Base-by-base conservation (phyloP, 2,797 vertebrate species). In the Malurus splendens region DNA sequence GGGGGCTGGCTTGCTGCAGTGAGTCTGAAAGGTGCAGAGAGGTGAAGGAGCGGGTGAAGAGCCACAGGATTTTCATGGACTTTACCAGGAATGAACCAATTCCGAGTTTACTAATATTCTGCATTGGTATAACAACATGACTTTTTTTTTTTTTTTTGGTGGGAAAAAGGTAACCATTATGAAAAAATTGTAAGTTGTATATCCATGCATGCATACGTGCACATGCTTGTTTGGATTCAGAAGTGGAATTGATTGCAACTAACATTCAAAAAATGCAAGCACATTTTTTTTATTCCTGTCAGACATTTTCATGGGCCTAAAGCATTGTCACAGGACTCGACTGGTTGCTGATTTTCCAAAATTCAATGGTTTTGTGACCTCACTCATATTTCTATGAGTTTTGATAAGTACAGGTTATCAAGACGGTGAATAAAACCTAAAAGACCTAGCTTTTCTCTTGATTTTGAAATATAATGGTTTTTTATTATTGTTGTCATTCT, bases 161-260 rank as follows among this genome's bases (percentile, higher is more conserved):
- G 22, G 4, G 13, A 18, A 18, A 17, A 68, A 70, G n/a, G 28
- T 67, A 56, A 65, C 33, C 0, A 5, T 79, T 52, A 11, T 64
- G 38, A 73, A 67, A 52, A 45, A 10, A 5, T 52, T 27, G 1
- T 36, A 17, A 82, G 22, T 36, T 48, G 4, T 33, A 3, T 61
- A 36, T 39, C 5, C n/a, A 11, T 45, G 15, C 0, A 1, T 33
- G 38, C 4, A 1, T 7, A 13, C 38, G 22, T 82, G 32, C 33
- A 27, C 3, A 2, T 39, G 16, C 18, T 41, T 36, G 3, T 65
- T 87, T 68, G 57, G 16, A 55, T 85, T 92, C 30, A 18, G 54
- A 92, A 89, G 30, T 32, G 30, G 20, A 77, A 83, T 25, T 39
- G 16, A 51, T 61, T n/a, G 23, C 32, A 78, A 65, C n/a, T 59